Evolutionary conservation across 2,888 invertebrate genomes (phyloP).

Genomic region (Hypomecis atomaria): DNA sequence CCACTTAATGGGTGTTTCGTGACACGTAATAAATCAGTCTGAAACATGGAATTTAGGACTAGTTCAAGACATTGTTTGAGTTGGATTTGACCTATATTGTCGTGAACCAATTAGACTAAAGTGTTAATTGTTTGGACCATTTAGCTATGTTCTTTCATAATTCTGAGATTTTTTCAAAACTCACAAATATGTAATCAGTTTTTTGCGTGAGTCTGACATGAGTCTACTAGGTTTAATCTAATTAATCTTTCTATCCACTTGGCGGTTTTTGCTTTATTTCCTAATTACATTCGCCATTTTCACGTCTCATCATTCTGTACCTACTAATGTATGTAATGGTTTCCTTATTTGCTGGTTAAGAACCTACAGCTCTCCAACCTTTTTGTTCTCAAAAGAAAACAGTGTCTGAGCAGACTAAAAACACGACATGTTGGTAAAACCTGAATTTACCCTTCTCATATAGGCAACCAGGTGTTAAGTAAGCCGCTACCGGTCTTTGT

Average conservation of each 20-base stretch:
- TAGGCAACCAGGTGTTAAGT: slow-evolving; percentile 54
- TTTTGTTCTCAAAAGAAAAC: slow-evolving; percentile 16
- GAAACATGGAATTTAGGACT: slow-evolving; percentile 7
- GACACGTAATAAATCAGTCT: slow-evolving; percentile 23
- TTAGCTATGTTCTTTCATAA: too few species aligned
- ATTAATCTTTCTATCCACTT: too few species aligned
- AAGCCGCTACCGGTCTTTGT: slow-evolving; percentile 52
- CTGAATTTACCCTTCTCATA: slow-evolving; percentile 37
- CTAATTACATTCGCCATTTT: too few species aligned
- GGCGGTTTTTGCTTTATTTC: too few species aligned
- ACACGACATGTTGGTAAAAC: slow-evolving; percentile 19
- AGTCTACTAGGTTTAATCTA: too few species aligned
- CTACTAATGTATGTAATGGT: too few species aligned
- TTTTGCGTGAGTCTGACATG: too few species aligned
- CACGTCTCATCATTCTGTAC: too few species aligned
- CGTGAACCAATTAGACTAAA: not conserved
- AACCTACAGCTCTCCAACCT: not conserved
- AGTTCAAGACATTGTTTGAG: not conserved
- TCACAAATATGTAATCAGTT: too few species aligned
- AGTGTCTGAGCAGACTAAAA: slow-evolving; percentile 9
- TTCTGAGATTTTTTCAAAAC: too few species aligned
- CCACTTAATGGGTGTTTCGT: slow-evolving; percentile 19
- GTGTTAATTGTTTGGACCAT: not conserved
- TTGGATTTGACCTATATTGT: slow-evolving; percentile 1
- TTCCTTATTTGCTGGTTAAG: too few species aligned